A percentile compares a stretch with the other conserved stretches of the same genome.
Evolutionary conservation across 2,797 vertebrate species (phyloP).

Genomic region (Arrhamphus sclerolepis): DNA sequence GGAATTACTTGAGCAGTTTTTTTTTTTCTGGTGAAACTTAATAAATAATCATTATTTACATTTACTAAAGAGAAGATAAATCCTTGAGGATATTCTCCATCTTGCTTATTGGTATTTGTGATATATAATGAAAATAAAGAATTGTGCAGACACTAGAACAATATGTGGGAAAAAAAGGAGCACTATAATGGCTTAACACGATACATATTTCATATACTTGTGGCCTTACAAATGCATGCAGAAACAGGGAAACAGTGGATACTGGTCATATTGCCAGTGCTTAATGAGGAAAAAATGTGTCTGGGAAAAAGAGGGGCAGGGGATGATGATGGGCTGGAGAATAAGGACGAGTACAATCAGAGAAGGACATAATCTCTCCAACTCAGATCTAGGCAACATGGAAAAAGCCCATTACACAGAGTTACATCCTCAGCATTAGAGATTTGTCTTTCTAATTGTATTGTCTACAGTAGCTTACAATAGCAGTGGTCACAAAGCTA

Average conservation of each 20-base stretch:
- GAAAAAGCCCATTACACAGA: slow-evolving; percentile 34
- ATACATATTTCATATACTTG: slow-evolving; percentile 12
- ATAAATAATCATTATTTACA: not conserved
- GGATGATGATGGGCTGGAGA: not conserved
- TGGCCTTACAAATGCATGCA: slow-evolving; percentile 1
- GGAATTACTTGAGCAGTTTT: not conserved
- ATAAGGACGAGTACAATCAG: slow-evolving; percentile 8
- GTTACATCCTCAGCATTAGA: slow-evolving; percentile 23
- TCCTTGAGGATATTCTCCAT: not conserved
- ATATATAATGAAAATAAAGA: not conserved
- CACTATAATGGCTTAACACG: not conserved
- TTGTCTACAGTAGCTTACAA: slow-evolving; percentile 30
- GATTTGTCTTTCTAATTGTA: slow-evolving; percentile 37
- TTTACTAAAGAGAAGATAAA: not conserved
- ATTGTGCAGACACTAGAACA: not conserved
- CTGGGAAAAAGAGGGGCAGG: not conserved
- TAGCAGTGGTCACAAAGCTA: slow-evolving; percentile 23
- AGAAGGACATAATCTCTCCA: slow-evolving; percentile 35
- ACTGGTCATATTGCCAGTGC: slow-evolving; percentile 25
- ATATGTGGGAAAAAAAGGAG: not conserved
- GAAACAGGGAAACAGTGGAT: slow-evolving; percentile 15
- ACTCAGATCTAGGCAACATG: slow-evolving; percentile 17
- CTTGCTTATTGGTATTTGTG: not conserved
- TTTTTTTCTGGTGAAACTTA: not conserved
- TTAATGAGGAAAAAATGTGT: slow-evolving; percentile 41